Base-by-base conservation (phyloP, 92 coral and sea anemone species). In the Pocillopora meandrina region DNA sequence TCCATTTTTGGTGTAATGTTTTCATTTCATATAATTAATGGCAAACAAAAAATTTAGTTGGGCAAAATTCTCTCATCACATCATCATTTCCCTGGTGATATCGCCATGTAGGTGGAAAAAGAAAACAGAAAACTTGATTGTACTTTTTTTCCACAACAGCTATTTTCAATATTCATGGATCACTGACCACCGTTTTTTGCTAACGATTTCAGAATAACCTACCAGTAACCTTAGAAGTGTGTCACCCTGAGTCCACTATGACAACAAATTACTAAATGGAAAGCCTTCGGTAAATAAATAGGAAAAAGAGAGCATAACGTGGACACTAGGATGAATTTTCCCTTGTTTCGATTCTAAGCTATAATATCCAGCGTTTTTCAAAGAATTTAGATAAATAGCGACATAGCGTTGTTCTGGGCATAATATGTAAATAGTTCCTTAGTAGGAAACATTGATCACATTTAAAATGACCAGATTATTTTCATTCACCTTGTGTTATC, bases 191-290 rank as follows among this genome's bases (percentile, higher is more conserved):
- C 33, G 2, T 56, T 9, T 13, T 0, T 12, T 15, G 26, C 2
- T 17, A 6, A 31, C 9, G 0, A 18, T 56, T 26, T 18, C 58
- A 71, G n/a, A 36, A 81, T 35, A 57, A 49, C 42, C 77, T 77
- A 81, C 85, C 85, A 35, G 85, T 72, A 31, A 71, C 23, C 71
- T 19, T 18, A n/a, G 21, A 81, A 81, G 85, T 59, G 77, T 75
- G 42, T 21, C 59, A 60, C 8, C 12, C 26, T 26, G 31, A 26
- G 31, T 36, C 42, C 61, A 34, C 14, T 6, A 42, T 61, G n/a
- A 56, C 42, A 4, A 36, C 5, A 16, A 35, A 61, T 34, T 17
- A 36, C 35, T 62, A 18, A 77, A 75, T 59, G 62, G 19, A 75
- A 75, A 19, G 21, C 36, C 11, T 34, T 60, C 15, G 36, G 21